Evolutionary conservation across 2,113 vertebrate genomes (phyloP).

Genomic region (Cromileptes altivelis): DNA sequence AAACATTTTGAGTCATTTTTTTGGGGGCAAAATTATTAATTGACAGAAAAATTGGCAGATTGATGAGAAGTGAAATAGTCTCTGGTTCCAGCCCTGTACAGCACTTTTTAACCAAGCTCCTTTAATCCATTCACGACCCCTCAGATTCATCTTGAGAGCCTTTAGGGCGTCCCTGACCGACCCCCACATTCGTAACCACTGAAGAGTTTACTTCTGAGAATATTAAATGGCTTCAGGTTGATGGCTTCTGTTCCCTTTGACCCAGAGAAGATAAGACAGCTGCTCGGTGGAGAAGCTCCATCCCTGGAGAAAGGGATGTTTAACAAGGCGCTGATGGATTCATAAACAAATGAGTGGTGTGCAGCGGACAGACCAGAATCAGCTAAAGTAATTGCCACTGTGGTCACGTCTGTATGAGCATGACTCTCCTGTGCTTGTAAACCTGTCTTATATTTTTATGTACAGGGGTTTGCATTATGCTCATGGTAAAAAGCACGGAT

Average conservation of each 20-base stretch:
- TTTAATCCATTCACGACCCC: background rate
- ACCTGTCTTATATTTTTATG: conserved; percentile 32
- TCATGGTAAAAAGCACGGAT: background rate
- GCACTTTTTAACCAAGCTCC: background rate
- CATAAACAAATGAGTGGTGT: conserved; percentile 72
- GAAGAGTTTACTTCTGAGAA: conserved; percentile 2
- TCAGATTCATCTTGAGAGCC: background rate
- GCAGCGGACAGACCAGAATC: conserved; percentile 51
- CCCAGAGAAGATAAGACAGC: conserved; percentile 53
- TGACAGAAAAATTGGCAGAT: background rate
- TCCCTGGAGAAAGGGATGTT: conserved; percentile 57
- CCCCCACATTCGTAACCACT: background rate
- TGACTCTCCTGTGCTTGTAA: conserved; percentile 19
- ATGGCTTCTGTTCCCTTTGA: conserved; percentile 29
- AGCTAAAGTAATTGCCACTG: conserved; percentile 31
- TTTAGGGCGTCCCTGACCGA: background rate
- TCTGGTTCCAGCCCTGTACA: background rate
- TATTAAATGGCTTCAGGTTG: conserved; percentile 17
- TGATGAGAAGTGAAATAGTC: background rate
- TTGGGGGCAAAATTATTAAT: background rate
- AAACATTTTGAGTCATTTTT: background rate
- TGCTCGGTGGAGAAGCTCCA: conserved; percentile 39
- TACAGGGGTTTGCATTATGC: background rate
- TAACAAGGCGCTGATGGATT: conserved; percentile 69
- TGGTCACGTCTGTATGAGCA: conserved; percentile 33